Conservation (phyloP, 2,888 invertebrate genomes). For the Hemaris fuciformis region DNA sequence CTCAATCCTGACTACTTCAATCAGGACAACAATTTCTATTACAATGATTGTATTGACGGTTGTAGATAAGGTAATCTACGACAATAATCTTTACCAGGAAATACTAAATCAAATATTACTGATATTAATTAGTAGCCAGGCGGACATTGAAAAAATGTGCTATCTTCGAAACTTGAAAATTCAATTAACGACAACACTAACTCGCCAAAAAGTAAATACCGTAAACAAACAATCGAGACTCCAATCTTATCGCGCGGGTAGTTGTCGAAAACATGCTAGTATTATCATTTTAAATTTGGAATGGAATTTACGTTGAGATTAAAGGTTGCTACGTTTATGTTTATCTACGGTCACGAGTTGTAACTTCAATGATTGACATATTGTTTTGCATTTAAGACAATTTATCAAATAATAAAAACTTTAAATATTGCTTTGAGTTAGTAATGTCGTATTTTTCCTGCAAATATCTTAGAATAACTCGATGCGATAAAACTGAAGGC, state of each 20-base stretch:
- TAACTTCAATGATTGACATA: neutral
- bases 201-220: neutral
- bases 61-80: neutral
- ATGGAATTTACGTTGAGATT: neutral
- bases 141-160: neutral
- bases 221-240: neutral
- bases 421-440: no score
- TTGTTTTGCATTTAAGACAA: neutral
- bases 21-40: neutral
- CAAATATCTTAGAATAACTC: no score
- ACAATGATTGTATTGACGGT: neutral
- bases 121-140: neutral
- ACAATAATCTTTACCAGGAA: neutral
- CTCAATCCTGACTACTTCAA: neutral
- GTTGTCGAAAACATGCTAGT: neutral
- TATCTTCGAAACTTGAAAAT: neutral
- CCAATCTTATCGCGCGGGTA: neutral
- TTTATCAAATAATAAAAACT: neutral
- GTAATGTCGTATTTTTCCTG: no score
- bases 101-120: neutral
- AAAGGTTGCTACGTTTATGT: neutral
- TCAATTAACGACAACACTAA: neutral
- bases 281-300: neutral
- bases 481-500: no score
- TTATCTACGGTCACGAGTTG: neutral